Evolutionary conservation across 2,888 invertebrate species (phyloP).

Genomic region (Petrophora chlorosata): DNA sequence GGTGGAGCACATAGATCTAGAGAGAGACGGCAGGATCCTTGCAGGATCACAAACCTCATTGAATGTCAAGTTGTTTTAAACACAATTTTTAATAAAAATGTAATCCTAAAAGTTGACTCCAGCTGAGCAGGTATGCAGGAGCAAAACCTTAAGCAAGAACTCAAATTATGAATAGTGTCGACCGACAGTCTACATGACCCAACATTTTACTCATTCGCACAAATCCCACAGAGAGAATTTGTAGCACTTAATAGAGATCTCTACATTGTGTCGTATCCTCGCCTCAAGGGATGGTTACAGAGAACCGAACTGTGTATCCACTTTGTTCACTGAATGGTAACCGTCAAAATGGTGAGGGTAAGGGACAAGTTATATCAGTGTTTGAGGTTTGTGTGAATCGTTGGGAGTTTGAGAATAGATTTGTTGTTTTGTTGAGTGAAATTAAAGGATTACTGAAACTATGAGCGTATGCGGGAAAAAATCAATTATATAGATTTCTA

Average conservation of each 20-base stretch:
- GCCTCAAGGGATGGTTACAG: constrained; percentile 24
- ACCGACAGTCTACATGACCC: constrained; percentile 1
- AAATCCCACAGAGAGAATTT: constrained; percentile 20
- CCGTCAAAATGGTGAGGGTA: constrained; percentile 17
- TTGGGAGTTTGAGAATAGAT: not conserved
- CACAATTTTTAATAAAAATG: too few species aligned
- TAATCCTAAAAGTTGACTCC: too few species aligned
- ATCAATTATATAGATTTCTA: too few species aligned
- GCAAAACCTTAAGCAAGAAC: too few species aligned
- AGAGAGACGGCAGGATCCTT: too few species aligned
- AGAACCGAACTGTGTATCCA: constrained; percentile 17
- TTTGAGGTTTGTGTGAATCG: not conserved
- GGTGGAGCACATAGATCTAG: too few species aligned
- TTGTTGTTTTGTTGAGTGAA: too few species aligned
- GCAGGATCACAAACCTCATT: too few species aligned
- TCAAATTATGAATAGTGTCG: not conserved
- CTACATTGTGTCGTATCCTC: constrained; percentile 1
- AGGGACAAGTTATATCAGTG: constrained; percentile 10
- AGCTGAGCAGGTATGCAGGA: too few species aligned
- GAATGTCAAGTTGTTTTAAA: too few species aligned
- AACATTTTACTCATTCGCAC: constrained; percentile 13
- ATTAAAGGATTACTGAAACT: too few species aligned
- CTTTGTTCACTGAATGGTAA: constrained; percentile 16
- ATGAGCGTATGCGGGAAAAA: too few species aligned
- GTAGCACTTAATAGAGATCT: constrained; percentile 14